Base-by-base conservation (phyloP, 2,113 vertebrate species). In the Mesocricetus auratus region DNA sequence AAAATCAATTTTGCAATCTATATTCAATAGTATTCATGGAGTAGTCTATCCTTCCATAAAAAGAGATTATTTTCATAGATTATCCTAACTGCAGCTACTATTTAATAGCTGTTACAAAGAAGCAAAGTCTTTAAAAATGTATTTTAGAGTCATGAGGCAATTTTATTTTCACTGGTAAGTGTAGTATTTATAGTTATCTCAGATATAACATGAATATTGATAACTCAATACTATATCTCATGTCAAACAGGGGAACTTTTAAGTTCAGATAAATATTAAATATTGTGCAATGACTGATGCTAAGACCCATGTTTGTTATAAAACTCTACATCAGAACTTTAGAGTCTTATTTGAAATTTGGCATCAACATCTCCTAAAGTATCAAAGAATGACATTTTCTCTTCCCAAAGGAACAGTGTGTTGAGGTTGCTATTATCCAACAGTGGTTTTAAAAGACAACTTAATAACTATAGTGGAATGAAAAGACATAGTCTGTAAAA, bases 1-100 rank as follows among this genome's bases (percentile, higher is more conserved):
- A 93, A 96, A 93, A 69, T 42, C 64, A 92, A 36, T 88, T 94
- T 86, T 83, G 71, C 26, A 93, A 88, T 13, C 4, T 90, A 60
- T 33, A 90, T 86, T 93, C 92, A 79, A 92, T 75, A 87, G 86
- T 12, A 47, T 69, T 90, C 74, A 81, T 62, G 15, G 91, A 88
- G 53, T 6, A 53, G 1, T 88, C 3, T 21, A 78, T 17, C 0
- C 12, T 74, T 83, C 2, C 50, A 71, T 31, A 33, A 74, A 74
- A 81, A n/a, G 74, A 79, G 24, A 78, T 85, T 81, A 86, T 85
- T 91, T 93, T 95, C 24, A 75, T 75, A 77, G 47, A 92, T 88
- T 75, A 79, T 29, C 62, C 62, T 94, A 94, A 90, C 90, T 47
- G 1, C 7, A 97, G 60, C 16, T 71, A 60, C 10, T 94, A 85